A percentile compares a stretch with the other conserved stretches of the same genome.
phyloP scores from a whole-genome alignment of 1,140 invertebrate genomes.

The Dendroctonus ponderosae region DNA sequence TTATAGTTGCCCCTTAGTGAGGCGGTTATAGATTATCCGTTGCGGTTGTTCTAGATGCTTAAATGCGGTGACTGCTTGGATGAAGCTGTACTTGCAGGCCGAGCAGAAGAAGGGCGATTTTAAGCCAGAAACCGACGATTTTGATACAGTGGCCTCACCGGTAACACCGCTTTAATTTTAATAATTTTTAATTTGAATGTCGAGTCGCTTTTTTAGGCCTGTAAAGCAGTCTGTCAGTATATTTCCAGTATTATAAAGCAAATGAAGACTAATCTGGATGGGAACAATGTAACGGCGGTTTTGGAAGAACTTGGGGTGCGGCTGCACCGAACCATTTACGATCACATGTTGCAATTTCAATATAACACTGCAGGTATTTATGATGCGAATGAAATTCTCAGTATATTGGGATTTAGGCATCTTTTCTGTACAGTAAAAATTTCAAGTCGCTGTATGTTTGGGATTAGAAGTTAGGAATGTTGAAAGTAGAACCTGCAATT shows the following conservation, averaged over 20 bases:
- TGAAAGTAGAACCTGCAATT: too few species aligned
- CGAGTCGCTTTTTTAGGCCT: slow-evolving; percentile 65
- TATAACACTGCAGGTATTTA: slow-evolving; percentile 85
- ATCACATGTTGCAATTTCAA: slow-evolving; percentile 92
- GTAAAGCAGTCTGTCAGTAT: slow-evolving; percentile 82
- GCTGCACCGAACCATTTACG: slow-evolving; percentile 92
- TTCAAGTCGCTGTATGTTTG: not conserved
- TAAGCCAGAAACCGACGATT: slow-evolving; percentile 83
- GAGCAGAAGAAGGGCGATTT: slow-evolving; percentile 97
- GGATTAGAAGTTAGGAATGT: too few species aligned
- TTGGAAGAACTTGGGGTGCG: slow-evolving; percentile 86
- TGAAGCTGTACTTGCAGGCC: slow-evolving; percentile 83
- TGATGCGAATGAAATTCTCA: not conserved
- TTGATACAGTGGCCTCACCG: slow-evolving; percentile 71
- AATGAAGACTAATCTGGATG: slow-evolving; percentile 85
- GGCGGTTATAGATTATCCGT: too few species aligned
- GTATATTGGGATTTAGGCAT: not conserved
- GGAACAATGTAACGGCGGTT: slow-evolving; percentile 86
- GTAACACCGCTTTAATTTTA: slow-evolving; percentile 50
- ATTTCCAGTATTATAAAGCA: slow-evolving; percentile 73
- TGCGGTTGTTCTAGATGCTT: slow-evolving; percentile 61
- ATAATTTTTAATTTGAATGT: not conserved
- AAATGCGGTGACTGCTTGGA: slow-evolving; percentile 86
- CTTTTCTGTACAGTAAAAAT: too few species aligned
- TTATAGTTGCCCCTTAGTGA: not conserved